A percentile compares a stretch with the other conserved stretches of the same genome.
Conservation (phyloP, 2,113 vertebrate genomes). For the Oplegnathus fasciatus region DNA sequence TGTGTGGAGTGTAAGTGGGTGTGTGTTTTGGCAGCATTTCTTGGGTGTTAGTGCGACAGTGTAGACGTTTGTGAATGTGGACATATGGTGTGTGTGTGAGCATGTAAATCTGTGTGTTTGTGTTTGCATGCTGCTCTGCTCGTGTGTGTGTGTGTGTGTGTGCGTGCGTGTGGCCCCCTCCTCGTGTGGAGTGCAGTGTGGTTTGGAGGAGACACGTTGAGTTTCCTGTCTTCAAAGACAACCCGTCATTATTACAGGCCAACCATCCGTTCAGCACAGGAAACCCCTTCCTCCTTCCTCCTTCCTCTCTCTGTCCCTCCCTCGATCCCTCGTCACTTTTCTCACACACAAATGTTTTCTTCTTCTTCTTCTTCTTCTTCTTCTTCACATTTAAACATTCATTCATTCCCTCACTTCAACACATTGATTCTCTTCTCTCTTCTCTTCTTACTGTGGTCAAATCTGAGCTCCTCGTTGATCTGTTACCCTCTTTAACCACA, state of each 20-base stretch:
- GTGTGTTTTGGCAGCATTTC: slow-evolving; percentile 48
- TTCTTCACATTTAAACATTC: neutral
- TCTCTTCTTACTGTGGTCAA: slow-evolving; percentile 15
- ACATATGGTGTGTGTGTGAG: slow-evolving; percentile 40
- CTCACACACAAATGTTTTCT: neutral
- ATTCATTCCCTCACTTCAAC: slow-evolving; percentile 1
- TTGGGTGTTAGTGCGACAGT: slow-evolving; percentile 39
- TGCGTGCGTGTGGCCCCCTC: slow-evolving; percentile 66
- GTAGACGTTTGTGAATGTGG: slow-evolving; percentile 37
- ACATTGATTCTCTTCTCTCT: neutral
- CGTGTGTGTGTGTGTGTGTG: slow-evolving; percentile 15
- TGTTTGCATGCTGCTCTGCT: neutral
- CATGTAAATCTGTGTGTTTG: slow-evolving; percentile 20
- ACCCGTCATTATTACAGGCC: slow-evolving; percentile 73
- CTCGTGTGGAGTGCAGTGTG: slow-evolving; percentile 70
- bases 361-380: neutral
- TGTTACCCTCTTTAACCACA: slow-evolving; percentile 34
- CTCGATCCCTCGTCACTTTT: neutral
- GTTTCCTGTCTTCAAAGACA: slow-evolving; percentile 80
- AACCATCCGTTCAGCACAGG: slow-evolving; percentile 60
- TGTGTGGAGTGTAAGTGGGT: slow-evolving; percentile 34
- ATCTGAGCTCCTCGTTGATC: slow-evolving; percentile 21
- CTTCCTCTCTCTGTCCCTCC: slow-evolving; percentile 1
- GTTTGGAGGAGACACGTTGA: slow-evolving; percentile 78
- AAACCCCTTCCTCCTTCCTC: slow-evolving; percentile 50